phyloP scores from a whole-genome alignment of 2,888 invertebrate genomes.

The Eurois occulta region DNA sequence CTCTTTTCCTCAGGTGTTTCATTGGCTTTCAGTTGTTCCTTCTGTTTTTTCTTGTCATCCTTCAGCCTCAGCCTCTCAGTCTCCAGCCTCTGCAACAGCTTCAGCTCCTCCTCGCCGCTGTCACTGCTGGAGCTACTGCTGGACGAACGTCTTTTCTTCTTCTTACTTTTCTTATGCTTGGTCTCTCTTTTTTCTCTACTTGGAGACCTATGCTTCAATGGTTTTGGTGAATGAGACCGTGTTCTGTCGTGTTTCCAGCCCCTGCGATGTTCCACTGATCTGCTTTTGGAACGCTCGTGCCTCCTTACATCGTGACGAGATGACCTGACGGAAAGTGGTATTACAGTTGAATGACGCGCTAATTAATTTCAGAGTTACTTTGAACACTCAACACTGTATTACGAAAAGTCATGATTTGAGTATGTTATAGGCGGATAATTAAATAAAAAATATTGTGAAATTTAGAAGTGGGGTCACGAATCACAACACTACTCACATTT shows the following conservation, averaged over 20 bases:
- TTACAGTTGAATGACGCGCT: background rate
- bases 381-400: background rate
- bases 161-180: conserved; percentile 80
- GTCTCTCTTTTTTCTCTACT: conserved; percentile 75
- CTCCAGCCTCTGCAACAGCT: conserved; percentile 93
- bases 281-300: conserved; percentile 72
- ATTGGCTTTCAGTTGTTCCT: conserved; percentile 95
- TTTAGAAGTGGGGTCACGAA: background rate
- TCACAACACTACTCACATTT: conserved; percentile 40
- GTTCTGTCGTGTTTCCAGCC: conserved; percentile 70
- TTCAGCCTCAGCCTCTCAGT: conserved; percentile 92
- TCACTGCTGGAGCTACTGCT: conserved; percentile 84
- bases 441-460: conserved; percentile 1
- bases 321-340: conserved; percentile 74
- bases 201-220: conserved; percentile 73
- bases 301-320: conserved; percentile 76
- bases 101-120: conserved; percentile 90
- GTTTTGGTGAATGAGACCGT: conserved; percentile 64
- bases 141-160: conserved; percentile 74
- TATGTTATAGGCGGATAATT: background rate
- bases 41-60: conserved; percentile 92
- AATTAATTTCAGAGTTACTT: background rate
- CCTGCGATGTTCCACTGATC: conserved; percentile 71
- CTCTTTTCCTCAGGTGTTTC: conserved; percentile 99
- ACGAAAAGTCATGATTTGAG: background rate